Conservation (phyloP, 2,797 vertebrate species). For the Ctenopoma multispine region DNA sequence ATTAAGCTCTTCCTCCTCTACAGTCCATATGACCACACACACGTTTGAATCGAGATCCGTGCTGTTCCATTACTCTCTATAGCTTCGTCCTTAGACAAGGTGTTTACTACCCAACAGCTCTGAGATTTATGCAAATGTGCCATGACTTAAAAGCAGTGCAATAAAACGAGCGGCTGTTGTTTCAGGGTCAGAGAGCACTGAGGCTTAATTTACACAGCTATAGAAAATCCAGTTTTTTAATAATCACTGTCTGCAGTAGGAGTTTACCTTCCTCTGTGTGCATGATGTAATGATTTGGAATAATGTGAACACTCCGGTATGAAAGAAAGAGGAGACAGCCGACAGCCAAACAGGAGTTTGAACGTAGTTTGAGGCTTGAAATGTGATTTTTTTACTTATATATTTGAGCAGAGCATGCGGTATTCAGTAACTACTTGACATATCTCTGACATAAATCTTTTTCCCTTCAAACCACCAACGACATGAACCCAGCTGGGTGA, state of each 20-base stretch:
- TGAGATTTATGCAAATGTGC: slow-evolving; percentile 39
- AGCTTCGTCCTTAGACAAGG: slow-evolving; percentile 26
- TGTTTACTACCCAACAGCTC: slow-evolving; percentile 28
- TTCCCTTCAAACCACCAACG: slow-evolving; percentile 17
- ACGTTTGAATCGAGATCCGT: slow-evolving; percentile 51
- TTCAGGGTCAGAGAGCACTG: slow-evolving; percentile 49
- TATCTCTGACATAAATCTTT: slow-evolving; percentile 29
- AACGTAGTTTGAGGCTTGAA: slow-evolving; percentile 1
- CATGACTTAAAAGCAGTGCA: slow-evolving; percentile 41
- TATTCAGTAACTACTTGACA: slow-evolving; percentile 31
- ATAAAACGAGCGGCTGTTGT: slow-evolving; percentile 52
- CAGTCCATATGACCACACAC: slow-evolving; percentile 55
- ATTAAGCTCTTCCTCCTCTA: slow-evolving; percentile 55
- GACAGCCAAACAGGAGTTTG: slow-evolving; percentile 20
- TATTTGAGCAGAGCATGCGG: slow-evolving; percentile 9
- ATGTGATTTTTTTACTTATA: slow-evolving; percentile 37
- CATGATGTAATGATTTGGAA: slow-evolving; percentile 47
- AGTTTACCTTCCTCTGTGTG: not conserved
- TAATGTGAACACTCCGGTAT: slow-evolving; percentile 17
- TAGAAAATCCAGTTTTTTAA: slow-evolving; percentile 19
- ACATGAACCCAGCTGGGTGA: slow-evolving; percentile 47
- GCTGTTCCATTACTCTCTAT: slow-evolving; percentile 27
- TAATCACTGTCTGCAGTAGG: slow-evolving; percentile 3
- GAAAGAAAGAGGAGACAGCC: not conserved
- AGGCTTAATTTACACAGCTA: slow-evolving; percentile 37